phyloP scores from a whole-genome alignment of 2,797 vertebrate species.

The Premnoplex brunnescens region DNA sequence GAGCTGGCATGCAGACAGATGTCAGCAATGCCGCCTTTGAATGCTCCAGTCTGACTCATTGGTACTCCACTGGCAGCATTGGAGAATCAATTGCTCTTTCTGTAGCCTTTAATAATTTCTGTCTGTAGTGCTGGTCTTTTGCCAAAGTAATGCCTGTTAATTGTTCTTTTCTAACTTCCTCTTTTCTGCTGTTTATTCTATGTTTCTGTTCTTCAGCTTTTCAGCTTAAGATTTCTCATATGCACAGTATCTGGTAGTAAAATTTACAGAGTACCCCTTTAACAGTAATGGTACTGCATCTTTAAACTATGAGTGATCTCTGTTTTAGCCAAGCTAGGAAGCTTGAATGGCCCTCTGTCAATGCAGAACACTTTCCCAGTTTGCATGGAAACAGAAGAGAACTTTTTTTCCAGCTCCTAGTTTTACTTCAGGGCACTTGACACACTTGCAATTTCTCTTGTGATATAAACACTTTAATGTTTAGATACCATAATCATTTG shows the following conservation, averaged over 20 bases:
- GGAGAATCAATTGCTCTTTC: neutral
- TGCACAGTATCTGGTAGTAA: neutral
- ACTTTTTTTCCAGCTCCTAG: neutral
- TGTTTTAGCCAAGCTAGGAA: neutral
- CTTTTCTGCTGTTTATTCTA: neutral
- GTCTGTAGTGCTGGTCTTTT: neutral
- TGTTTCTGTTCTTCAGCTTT: conserved; percentile 2
- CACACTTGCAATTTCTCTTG: neutral
- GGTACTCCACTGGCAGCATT: neutral
- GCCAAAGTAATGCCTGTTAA: neutral
- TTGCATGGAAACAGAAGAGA: neutral
- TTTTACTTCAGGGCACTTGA: neutral
- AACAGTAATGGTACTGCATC: neutral
- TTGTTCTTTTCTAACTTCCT: neutral
- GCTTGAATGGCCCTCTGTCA: neutral
- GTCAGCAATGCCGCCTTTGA: neutral
- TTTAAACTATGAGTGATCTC: neutral
- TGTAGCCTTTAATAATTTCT: neutral
- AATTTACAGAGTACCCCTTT: neutral
- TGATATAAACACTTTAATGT: neutral
- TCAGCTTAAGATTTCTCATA: neutral
- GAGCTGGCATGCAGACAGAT: neutral
- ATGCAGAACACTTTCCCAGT: neutral
- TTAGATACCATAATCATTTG: neutral
- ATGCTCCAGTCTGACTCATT: neutral